Conservation (phyloP, 2,888 invertebrate genomes). For the Oxycera nigricornis region DNA sequence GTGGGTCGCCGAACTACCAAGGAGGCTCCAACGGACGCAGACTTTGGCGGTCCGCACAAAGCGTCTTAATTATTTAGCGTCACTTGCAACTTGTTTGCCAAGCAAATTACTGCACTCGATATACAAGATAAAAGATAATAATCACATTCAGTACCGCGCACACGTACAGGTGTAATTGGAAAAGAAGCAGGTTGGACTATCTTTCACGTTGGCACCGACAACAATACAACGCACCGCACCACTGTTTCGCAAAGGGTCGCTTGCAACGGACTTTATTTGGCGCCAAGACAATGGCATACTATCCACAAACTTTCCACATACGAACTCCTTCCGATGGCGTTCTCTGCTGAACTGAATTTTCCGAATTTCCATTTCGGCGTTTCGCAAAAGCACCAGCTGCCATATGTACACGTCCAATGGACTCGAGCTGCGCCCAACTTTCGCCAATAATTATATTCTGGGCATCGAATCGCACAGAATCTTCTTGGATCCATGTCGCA, state of each 20-base stretch:
- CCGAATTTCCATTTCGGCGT: slow-evolving; percentile 8
- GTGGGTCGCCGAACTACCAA: neutral
- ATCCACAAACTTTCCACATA: neutral
- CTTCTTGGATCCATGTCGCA: neutral
- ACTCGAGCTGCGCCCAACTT: slow-evolving; percentile 18
- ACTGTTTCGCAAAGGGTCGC: neutral
- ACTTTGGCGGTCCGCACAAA: neutral
- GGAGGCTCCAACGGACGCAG: neutral
- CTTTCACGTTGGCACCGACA: neutral
- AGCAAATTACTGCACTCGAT: neutral
- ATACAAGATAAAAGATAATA: neutral
- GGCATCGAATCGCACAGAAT: neutral
- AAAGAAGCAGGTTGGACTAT: neutral
- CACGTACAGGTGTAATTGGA: neutral
- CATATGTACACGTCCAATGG: neutral
- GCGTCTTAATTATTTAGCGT: neutral
- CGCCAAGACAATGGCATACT: slow-evolving; percentile 7
- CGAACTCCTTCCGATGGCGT: slow-evolving; percentile 15
- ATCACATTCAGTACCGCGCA: neutral
- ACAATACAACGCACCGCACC: neutral
- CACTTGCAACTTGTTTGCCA: neutral
- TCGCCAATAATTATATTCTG: neutral
- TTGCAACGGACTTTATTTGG: slow-evolving; percentile 13
- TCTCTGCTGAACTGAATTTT: slow-evolving; percentile 9
- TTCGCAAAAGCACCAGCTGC: neutral